Base-by-base conservation (phyloP, 2,113 vertebrate species). In the Sinocyclocheilus grahami region DNA sequence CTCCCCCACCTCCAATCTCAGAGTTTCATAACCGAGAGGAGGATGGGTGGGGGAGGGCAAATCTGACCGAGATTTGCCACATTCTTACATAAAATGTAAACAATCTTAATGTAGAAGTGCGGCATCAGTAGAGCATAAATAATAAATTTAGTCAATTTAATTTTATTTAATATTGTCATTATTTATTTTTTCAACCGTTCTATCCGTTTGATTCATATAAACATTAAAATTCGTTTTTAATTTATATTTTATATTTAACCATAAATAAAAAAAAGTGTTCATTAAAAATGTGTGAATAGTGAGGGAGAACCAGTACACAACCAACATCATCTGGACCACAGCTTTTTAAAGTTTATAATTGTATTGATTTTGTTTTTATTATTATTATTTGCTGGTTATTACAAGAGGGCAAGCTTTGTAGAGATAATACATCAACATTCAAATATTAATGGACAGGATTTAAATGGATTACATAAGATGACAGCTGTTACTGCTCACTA, bases 21-120 rank as follows among this genome's bases (percentile, higher is more conserved):
- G 14, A 37, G 83, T 85, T 87, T 78, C 71, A 81, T 88, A 88
- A 86, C 46, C 11, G 27, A 60, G 10, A 83, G 51, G 33, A 65
- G 13, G 4, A 4, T 4, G 51, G 46, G 13, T 4, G 51, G 46
- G 67, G 48, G 46, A 62, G 33, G 51, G 78, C n/a, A 76, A 60
- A 75, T 67, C 1, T 65, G 72, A 63, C 60, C 79, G 62, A 72
- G 55, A 60, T 82, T n/a, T 6, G 22, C 30, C 22, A 82, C 60
- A 27, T 86, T 69, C 42, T 80, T 81, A n/a, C 33, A 74, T 55
- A 46, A 65, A 74, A 74, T 18, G 67, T 83, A 83, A 83, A 72
- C 48, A 83, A 83, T 83, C 67, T 55, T 83, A 83, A 83, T 58
- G 48, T 55, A 24, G 80, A 65, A 69, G n/a, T n/a, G n/a, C n/a